Conservation (phyloP, 2,113 vertebrate genomes). For the Sturnira hondurensis region DNA sequence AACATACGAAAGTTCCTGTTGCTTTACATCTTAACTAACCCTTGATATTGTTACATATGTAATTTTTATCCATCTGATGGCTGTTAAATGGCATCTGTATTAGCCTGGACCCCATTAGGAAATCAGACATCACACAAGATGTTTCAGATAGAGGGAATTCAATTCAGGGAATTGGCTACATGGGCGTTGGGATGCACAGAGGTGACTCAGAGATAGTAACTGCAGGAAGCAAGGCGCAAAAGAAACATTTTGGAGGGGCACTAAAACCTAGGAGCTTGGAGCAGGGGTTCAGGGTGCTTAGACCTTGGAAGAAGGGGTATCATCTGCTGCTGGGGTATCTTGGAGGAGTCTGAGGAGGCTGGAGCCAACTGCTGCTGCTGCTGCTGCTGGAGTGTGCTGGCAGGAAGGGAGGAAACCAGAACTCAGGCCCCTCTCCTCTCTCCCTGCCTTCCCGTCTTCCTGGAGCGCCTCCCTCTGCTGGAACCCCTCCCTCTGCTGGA, state of each 20-base stretch:
- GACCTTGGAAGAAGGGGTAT: neutral
- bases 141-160: constrained; percentile 1
- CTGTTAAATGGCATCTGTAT: neutral
- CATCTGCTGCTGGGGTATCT: neutral
- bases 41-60: neutral
- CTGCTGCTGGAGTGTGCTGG: neutral
- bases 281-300: too few relatives aligned
- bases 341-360: neutral
- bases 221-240: neutral
- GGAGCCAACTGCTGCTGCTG: neutral
- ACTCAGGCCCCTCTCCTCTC: neutral
- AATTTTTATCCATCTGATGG: neutral
- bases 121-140: neutral
- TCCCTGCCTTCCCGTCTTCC: neutral
- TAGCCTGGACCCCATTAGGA: neutral
- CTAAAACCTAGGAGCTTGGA: neutral
- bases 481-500: neutral
- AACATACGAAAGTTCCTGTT: neutral
- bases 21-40: neutral
- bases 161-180: neutral
- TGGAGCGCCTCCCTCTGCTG: neutral
- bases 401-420: neutral
- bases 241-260: neutral
- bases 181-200: neutral
- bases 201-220: neutral